Percentiles rank a stretch among this genome's conserved stretches.
These are phyloP conservation scores for Prochilodus magdalenae DNA, from an alignment of 2,113 vertebrate species.

Conservation along the genomic window DNA sequence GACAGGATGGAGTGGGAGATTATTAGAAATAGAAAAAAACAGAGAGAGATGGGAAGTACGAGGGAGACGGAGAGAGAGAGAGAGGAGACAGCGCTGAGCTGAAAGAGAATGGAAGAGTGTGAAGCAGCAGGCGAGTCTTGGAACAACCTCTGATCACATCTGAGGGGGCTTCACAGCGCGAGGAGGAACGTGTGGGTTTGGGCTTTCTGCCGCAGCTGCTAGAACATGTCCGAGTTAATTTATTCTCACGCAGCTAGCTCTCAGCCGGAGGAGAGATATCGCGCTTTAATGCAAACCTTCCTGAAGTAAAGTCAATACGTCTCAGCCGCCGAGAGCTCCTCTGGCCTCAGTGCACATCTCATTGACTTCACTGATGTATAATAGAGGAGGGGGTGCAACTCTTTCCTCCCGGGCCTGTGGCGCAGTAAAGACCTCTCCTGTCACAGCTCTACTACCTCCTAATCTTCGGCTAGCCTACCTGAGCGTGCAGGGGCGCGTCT, in stretches of 20 bases:
- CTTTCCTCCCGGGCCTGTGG: too few species aligned
- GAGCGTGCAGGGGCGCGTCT: too few species aligned
- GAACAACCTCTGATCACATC: conserved; percentile 35
- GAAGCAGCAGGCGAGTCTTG: conserved; percentile 34
- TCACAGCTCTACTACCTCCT: too few species aligned
- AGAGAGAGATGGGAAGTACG: not conserved
- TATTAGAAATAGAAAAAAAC: conserved; percentile 38
- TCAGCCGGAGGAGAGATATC: conserved; percentile 17
- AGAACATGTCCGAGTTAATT: too few species aligned
- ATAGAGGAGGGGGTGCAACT: too few species aligned
- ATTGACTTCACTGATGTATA: not conserved
- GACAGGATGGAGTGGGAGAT: conserved; percentile 28
- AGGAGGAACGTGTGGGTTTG: conserved; percentile 43
- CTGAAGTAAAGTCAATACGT: conserved; percentile 33
- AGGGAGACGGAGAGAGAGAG: too few species aligned
- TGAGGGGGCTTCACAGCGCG: conserved; percentile 15
- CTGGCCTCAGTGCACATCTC: not conserved
- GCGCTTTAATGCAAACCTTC: conserved; percentile 16
- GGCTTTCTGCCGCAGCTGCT: conserved; percentile 12
- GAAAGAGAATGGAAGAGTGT: conserved; percentile 33
- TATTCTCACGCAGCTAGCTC: too few species aligned
- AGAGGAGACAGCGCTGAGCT: too few species aligned
- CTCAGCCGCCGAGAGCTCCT: conserved; percentile 3
- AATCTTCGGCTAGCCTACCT: too few species aligned
- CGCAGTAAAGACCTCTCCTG: too few species aligned